A percentile compares a stretch with the other conserved stretches of the same genome.
Evolutionary conservation across 1,140 invertebrate genomes (phyloP).

Genomic region (Drosophila ananassae): DNA sequence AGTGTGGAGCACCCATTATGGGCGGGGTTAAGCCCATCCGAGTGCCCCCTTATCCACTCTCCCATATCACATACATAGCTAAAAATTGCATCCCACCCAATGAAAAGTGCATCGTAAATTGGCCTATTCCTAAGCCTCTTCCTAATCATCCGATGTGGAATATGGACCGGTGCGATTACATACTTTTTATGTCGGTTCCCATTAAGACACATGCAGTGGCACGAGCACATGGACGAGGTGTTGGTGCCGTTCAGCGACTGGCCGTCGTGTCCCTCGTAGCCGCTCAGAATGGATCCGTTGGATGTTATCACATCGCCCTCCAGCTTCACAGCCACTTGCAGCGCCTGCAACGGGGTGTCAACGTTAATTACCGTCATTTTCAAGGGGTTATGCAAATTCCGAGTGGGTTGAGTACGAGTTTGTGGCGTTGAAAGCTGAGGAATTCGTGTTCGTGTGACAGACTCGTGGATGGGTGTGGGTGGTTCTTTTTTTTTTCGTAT

Average conservation of each 20-base stretch:
- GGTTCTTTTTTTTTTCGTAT: conserved; percentile 3
- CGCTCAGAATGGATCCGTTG: conserved; percentile 92
- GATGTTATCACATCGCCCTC: conserved; percentile 98
- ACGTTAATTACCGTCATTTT: conserved; percentile 21
- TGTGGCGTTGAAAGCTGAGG: conserved; percentile 25
- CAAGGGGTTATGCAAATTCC: conserved; percentile 5
- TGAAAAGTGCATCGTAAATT: conserved; percentile 26
- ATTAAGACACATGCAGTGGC: conserved; percentile 90
- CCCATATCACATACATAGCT: conserved; percentile 1
- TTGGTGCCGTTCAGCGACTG: conserved; percentile 86
- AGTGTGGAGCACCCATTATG: conserved; percentile 12
- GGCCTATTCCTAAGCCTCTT: conserved; percentile 27
- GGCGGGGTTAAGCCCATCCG: background rate
- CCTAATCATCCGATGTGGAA: conserved; percentile 17
- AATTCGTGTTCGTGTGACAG: conserved; percentile 48
- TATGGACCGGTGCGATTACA: conserved; percentile 41
- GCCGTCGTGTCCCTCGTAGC: conserved; percentile 86
- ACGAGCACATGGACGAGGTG: conserved; percentile 91
- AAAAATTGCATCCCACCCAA: conserved; percentile 6
- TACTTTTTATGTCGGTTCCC: conserved; percentile 86
- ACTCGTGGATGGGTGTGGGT: conserved; percentile 14
- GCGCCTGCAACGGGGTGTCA: conserved; percentile 86
- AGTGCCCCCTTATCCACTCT: conserved; percentile 9
- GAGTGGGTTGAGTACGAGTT: conserved; percentile 9
- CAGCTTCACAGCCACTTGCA: conserved; percentile 93